phyloP scores from a whole-genome alignment of 2,113 vertebrate genomes.

The Gallinago undulata region DNA sequence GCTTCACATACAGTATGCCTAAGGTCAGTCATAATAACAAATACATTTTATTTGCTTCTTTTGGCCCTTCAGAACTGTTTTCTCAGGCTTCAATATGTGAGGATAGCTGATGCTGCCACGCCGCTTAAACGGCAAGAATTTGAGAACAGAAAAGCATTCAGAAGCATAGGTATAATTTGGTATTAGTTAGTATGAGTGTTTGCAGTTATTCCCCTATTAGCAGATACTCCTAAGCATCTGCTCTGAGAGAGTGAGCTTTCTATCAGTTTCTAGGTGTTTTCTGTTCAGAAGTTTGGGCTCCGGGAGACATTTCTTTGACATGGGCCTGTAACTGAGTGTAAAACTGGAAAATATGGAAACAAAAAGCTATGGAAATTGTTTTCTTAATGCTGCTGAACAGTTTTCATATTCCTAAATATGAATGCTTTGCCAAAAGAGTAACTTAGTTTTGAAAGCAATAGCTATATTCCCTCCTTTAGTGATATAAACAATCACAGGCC shows the following conservation, averaged over 20 bases:
- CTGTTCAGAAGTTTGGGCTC: neutral
- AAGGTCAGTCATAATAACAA: conserved; percentile 32
- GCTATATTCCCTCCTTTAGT: neutral
- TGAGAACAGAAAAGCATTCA: conserved; percentile 30
- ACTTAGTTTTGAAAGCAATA: neutral
- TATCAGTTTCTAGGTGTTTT: neutral
- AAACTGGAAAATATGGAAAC: neutral
- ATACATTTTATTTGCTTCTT: conserved; percentile 37
- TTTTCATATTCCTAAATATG: neutral
- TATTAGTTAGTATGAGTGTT: conserved; percentile 3
- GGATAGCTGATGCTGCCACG: neutral
- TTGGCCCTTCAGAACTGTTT: conserved; percentile 8
- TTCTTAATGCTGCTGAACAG: neutral
- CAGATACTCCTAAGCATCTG: conserved; percentile 25
- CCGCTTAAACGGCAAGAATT: neutral
- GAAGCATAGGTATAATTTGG: conserved; percentile 16
- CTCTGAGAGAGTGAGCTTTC: neutral
- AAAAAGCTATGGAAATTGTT: neutral
- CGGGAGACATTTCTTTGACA: conserved; percentile 14
- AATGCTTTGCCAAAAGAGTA: neutral
- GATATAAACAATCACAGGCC: neutral
- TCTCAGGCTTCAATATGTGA: neutral
- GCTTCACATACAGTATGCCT: neutral
- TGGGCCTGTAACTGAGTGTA: neutral
- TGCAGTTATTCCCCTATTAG: conserved; percentile 9